Evolutionary conservation across 2,888 invertebrate genomes (phyloP).

Genomic region (Aethes cnicana): DNA sequence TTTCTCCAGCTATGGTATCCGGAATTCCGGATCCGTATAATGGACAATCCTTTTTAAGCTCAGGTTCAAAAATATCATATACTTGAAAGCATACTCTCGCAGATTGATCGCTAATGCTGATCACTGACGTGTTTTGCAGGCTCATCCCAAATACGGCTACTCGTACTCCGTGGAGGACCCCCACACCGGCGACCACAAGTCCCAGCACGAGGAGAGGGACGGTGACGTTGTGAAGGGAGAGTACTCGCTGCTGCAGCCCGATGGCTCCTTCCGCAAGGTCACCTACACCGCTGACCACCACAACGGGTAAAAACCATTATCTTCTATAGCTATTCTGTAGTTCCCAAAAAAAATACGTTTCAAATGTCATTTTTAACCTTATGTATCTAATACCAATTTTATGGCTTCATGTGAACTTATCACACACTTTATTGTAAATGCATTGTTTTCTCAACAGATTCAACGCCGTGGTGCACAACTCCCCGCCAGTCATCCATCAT

Average conservation of each 20-base stretch:
- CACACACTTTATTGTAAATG: slow-evolving; percentile 30
- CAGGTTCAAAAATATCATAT: too few species aligned
- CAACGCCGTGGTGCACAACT: slow-evolving; percentile 78
- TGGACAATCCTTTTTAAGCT: too few species aligned
- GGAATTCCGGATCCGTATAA: too few species aligned
- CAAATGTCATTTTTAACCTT: slow-evolving; percentile 6
- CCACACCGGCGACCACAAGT: slow-evolving; percentile 83
- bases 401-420: slow-evolving; percentile 21
- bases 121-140: slow-evolving; percentile 45
- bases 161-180: slow-evolving; percentile 83
- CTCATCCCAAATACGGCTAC: slow-evolving; percentile 78
- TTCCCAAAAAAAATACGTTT: not conserved
- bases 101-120: too few species aligned
- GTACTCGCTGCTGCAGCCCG: slow-evolving; percentile 81
- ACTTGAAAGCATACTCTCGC: too few species aligned
- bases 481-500: slow-evolving; percentile 75
- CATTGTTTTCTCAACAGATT: slow-evolving; percentile 63
- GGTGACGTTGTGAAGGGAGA: slow-evolving; percentile 83
- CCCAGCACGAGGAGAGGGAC: slow-evolving; percentile 80
- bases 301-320: slow-evolving; percentile 78
- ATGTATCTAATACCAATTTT: not conserved
- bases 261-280: slow-evolving; percentile 82
- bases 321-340: too few species aligned
- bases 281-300: slow-evolving; percentile 83
- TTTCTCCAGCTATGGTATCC: too few species aligned